phyloP scores from a whole-genome alignment of 2,797 vertebrate genomes.

The Avahi laniger region DNA sequence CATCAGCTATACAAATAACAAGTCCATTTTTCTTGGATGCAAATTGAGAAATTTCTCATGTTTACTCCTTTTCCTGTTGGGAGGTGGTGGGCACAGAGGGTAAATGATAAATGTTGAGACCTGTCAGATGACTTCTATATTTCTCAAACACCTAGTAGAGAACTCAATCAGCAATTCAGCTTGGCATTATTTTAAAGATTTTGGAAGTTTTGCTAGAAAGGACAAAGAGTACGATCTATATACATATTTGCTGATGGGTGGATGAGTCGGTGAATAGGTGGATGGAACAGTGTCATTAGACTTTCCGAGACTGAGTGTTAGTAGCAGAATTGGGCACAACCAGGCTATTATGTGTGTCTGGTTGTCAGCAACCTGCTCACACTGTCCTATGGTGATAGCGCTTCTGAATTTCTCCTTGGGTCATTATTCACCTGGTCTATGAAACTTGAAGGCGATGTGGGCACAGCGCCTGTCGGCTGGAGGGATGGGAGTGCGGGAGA shows the following conservation, averaged over 20 bases:
- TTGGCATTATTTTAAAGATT: not conserved
- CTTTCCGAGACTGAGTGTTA: not conserved
- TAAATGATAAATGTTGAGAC: not conserved
- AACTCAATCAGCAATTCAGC: not conserved
- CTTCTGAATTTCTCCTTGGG: not conserved
- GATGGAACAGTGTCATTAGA: not conserved
- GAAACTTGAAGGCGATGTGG: not conserved
- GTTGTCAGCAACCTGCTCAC: not conserved
- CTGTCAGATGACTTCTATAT: not conserved
- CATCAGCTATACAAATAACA: not conserved
- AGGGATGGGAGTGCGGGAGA: not conserved
- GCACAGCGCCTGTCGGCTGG: accelerated
- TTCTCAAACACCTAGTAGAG: not conserved
- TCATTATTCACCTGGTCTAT: not conserved
- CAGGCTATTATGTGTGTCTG: not conserved
- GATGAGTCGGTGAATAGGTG: accelerated
- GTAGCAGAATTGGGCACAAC: not conserved
- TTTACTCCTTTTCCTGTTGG: not conserved
- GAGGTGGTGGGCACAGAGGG: not conserved
- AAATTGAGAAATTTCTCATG: not conserved
- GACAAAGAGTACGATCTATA: not conserved
- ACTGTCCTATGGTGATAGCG: not conserved
- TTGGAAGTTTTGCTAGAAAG: not conserved
- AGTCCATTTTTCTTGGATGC: not conserved
- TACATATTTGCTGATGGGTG: not conserved